These are phyloP conservation scores for Oncopeltus fasciatus DNA, from an alignment of 1,140 invertebrate genomes.

Conservation along the genomic window DNA sequence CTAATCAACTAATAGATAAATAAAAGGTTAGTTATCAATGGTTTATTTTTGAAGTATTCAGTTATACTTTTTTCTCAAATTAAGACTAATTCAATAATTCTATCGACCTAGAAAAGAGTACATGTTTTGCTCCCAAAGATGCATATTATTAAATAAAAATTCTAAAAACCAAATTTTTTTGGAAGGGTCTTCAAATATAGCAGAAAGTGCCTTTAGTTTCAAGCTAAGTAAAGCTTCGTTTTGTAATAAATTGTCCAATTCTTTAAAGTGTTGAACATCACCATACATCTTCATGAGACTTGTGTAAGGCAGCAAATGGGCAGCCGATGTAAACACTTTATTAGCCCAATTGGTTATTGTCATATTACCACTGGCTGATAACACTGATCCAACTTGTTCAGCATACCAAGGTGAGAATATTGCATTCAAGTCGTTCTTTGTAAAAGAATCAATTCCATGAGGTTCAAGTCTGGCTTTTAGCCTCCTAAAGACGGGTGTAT, in stretches of 20 bases:
- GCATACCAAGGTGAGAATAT: slow-evolving; percentile 54
- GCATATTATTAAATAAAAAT: slow-evolving; percentile 72
- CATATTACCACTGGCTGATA: slow-evolving; percentile 55
- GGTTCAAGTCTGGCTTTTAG: slow-evolving; percentile 61
- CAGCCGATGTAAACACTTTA: neutral
- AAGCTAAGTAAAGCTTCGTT: slow-evolving; percentile 70
- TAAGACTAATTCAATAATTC: too few relatives aligned
- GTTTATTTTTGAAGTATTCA: too few relatives aligned
- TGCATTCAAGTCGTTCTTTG: slow-evolving; percentile 45
- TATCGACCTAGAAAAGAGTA: too few relatives aligned
- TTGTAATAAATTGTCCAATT: slow-evolving; percentile 53
- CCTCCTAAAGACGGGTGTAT: slow-evolving; percentile 51
- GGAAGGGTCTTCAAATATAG: slow-evolving; percentile 53
- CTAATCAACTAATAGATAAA: too few relatives aligned
- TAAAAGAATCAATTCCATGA: slow-evolving; percentile 48
- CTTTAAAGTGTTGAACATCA: slow-evolving; percentile 48
- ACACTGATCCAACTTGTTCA: slow-evolving; percentile 53
- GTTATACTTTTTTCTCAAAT: too few relatives aligned
- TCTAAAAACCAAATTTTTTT: slow-evolving; percentile 68
- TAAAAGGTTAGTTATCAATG: too few relatives aligned
- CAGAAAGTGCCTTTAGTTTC: slow-evolving; percentile 56
- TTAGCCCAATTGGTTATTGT: slow-evolving; percentile 62
- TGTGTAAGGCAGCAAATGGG: slow-evolving; percentile 65
- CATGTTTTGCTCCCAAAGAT: slow-evolving; percentile 67
- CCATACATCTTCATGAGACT: slow-evolving; percentile 68